A percentile compares a stretch with the other conserved stretches of the same genome.
phyloP scores from a whole-genome alignment of 1,140 invertebrate species.

The Branchinecta lindahli region DNA sequence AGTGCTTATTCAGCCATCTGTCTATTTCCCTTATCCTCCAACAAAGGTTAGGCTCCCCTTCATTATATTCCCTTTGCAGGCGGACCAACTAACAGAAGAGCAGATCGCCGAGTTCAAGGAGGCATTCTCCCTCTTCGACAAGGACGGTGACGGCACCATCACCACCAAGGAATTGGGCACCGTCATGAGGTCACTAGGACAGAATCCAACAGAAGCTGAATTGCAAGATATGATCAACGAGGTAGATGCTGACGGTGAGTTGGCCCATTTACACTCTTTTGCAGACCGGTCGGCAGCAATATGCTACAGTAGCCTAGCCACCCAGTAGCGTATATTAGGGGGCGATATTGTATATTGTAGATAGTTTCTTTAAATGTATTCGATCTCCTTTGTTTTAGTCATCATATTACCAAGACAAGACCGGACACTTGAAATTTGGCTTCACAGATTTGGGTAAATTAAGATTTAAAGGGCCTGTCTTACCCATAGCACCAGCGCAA shows the following conservation, averaged over 20 bases:
- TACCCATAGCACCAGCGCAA: too few relatives aligned
- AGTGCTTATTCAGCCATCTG: too few relatives aligned
- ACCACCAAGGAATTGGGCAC: conserved; percentile 99
- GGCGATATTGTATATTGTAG: too few relatives aligned
- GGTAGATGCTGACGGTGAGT: conserved; percentile 95
- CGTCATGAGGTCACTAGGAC: conserved; percentile 94
- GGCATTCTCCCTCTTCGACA: conserved; percentile 97
- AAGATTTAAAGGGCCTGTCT: too few relatives aligned
- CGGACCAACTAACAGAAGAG: conserved; percentile 93
- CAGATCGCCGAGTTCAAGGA: conserved; percentile 99
- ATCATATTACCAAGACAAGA: too few relatives aligned
- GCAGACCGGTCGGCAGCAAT: too few relatives aligned
- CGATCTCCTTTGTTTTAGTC: too few relatives aligned
- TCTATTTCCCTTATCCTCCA: background rate
- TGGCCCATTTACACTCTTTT: background rate
- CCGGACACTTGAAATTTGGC: too few relatives aligned
- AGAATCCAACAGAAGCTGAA: conserved; percentile 98
- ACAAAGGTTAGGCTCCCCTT: conserved; percentile 21
- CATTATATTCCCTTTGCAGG: conserved; percentile 41
- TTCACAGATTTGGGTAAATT: too few relatives aligned
- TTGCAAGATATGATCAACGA: conserved; percentile 99
- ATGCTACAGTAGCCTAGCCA: too few relatives aligned
- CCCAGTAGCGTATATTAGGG: too few relatives aligned
- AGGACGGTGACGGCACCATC: conserved; percentile 98
- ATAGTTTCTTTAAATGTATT: too few relatives aligned